phyloP scores from a whole-genome alignment of 2,113 vertebrate genomes.

The Eclectus roratus region DNA sequence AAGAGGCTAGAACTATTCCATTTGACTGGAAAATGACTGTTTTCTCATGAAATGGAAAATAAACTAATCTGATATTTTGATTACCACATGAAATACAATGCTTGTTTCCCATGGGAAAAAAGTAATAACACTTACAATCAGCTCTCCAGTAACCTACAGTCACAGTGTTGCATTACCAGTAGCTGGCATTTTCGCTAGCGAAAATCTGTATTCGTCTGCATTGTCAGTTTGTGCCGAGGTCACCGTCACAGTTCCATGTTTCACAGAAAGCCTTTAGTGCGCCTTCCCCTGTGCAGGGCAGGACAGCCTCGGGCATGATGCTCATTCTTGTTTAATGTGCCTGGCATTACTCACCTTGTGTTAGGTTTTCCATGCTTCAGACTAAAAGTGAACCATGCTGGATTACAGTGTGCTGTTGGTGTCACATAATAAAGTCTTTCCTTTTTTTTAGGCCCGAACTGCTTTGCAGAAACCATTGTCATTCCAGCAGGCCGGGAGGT shows the following conservation, averaged over 20 bases:
- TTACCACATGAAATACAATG: background rate
- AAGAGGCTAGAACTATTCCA: background rate
- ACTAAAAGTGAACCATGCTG: background rate
- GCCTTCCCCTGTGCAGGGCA: accelerated
- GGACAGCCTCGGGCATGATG: accelerated
- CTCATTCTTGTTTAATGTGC: background rate
- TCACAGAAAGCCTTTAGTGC: background rate
- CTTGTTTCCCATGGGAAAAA: background rate
- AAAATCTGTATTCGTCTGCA: background rate
- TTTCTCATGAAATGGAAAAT: background rate
- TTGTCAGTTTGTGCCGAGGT: background rate
- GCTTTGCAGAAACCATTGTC: constrained; percentile 92
- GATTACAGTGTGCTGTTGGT: background rate
- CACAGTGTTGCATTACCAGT: background rate
- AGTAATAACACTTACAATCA: background rate
- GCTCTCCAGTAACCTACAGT: background rate
- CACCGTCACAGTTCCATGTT: background rate
- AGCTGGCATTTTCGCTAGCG: background rate
- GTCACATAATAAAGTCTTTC: background rate
- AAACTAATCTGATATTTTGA: background rate
- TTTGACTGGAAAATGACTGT: background rate
- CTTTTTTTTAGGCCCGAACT: constrained; percentile 89
- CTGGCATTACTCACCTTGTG: accelerated
- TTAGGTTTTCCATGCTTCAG: background rate
- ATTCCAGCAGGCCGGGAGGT: constrained; percentile 96